These are phyloP conservation scores for Alectoris magna DNA, from an alignment of 2,797 vertebrate species.

Conservation along the genomic window DNA sequence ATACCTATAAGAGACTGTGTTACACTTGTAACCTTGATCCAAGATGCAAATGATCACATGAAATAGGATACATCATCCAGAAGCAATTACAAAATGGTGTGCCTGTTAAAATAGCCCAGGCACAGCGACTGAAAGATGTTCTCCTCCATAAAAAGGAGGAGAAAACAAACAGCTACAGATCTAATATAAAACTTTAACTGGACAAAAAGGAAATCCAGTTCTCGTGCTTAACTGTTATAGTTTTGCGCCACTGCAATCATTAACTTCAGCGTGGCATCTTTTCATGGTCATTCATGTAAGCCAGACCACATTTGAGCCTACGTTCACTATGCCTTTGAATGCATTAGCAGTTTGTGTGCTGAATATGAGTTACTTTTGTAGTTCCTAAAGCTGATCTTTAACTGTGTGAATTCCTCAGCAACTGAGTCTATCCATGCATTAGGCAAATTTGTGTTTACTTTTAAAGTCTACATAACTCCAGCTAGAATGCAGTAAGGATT, in stretches of 20 bases:
- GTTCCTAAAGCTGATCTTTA: background rate
- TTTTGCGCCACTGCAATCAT: background rate
- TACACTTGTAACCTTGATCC: background rate
- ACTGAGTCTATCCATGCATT: background rate
- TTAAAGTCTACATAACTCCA: background rate
- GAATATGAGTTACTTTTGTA: background rate
- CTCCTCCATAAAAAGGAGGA: background rate
- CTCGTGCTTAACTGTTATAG: background rate
- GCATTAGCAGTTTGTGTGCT: rapidly evolving
- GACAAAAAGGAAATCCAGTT: background rate
- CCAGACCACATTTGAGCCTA: background rate
- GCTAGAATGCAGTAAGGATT: background rate
- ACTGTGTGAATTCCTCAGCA: background rate
- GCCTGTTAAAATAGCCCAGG: background rate
- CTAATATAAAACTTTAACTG: background rate
- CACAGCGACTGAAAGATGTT: background rate
- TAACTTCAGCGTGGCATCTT: background rate
- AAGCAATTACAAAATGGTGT: background rate
- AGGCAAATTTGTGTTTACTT: background rate
- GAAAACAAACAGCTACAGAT: background rate
- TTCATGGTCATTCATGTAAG: background rate
- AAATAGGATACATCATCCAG: background rate
- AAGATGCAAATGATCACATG: background rate
- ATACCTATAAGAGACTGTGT: background rate
- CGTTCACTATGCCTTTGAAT: background rate